Evolutionary conservation across 2,888 invertebrate genomes (phyloP).

Genomic region (Pilophorus perplexus): DNA sequence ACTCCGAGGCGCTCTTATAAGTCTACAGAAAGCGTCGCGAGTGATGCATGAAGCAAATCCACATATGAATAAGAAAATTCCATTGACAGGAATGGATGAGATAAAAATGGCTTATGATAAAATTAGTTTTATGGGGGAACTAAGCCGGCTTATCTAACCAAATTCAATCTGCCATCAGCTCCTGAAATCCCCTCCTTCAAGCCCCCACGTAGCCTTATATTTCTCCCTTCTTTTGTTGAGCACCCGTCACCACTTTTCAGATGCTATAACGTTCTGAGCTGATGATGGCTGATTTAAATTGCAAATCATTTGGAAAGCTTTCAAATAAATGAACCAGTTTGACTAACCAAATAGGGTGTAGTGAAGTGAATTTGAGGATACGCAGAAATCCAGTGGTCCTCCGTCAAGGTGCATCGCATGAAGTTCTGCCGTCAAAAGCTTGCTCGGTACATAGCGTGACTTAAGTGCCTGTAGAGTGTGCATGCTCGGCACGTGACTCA

Average conservation of each 20-base stretch:
- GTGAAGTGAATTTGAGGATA: too few relatives aligned
- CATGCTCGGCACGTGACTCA: too few relatives aligned
- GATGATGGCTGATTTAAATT: too few relatives aligned
- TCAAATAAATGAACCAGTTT: too few relatives aligned
- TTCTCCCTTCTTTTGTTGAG: not conserved
- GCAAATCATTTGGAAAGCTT: too few relatives aligned
- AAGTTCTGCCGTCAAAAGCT: too few relatives aligned
- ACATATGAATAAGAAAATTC: slow-evolving; percentile 21
- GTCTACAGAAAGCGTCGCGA: not conserved
- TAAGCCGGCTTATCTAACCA: slow-evolving; percentile 36
- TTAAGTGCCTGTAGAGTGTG: too few relatives aligned
- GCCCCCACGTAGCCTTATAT: not conserved
- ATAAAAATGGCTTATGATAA: slow-evolving; percentile 31
- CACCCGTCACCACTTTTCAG: slow-evolving; percentile 1
- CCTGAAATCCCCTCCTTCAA: not conserved
- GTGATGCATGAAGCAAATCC: not conserved
- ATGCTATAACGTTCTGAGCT: too few relatives aligned
- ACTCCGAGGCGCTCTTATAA: not conserved
- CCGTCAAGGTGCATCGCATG: too few relatives aligned
- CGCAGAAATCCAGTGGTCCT: too few relatives aligned
- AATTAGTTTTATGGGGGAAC: slow-evolving; percentile 39
- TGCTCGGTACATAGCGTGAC: too few relatives aligned
- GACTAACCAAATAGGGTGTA: too few relatives aligned
- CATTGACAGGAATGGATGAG: slow-evolving; percentile 20
- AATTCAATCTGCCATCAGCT: slow-evolving; percentile 6